These are phyloP conservation scores for Antedon bifida DNA, from an alignment of 35 echinoderm and acorn worm genomes.

Conservation along the genomic window DNA sequence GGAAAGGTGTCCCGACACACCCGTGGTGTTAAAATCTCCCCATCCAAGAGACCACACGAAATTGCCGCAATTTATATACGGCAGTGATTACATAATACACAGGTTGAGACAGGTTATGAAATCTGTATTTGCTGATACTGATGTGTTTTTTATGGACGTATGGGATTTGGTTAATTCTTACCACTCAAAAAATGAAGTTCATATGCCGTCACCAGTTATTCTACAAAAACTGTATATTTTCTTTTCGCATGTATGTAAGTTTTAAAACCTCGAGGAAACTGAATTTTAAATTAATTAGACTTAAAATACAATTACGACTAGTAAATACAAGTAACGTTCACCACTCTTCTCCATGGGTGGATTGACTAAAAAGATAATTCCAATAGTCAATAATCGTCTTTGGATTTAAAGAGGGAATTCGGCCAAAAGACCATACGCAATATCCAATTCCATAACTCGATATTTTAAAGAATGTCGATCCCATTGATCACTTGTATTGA, in stretches of 20 bases:
- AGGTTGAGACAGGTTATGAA: conserved; percentile 1
- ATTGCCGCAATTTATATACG: not conserved
- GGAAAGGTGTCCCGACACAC: conserved; percentile 6
- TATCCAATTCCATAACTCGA: too few relatives aligned
- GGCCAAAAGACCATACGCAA: too few relatives aligned
- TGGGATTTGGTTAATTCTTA: conserved; percentile 32
- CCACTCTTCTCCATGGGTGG: too few relatives aligned
- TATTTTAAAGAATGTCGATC: too few relatives aligned
- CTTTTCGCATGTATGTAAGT: conserved; percentile 9
- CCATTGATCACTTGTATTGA: too few relatives aligned
- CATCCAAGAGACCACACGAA: conserved; percentile 10
- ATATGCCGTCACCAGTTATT: conserved; percentile 19
- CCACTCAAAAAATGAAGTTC: not conserved
- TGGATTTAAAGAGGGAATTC: too few relatives aligned
- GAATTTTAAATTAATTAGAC: too few relatives aligned
- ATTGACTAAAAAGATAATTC: too few relatives aligned
- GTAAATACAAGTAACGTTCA: too few relatives aligned
- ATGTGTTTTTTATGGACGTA: conserved; percentile 18
- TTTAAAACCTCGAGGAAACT: too few relatives aligned
- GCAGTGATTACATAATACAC: conserved; percentile 10
- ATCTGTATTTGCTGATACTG: not conserved
- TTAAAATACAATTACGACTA: too few relatives aligned
- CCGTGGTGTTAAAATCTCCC: conserved; percentile 15
- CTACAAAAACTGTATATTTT: conserved; percentile 9
- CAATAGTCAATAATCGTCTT: too few relatives aligned